A percentile compares a stretch with the other conserved stretches of the same genome.
Conservation (phyloP, 2,888 invertebrate species). For the Mongoloraphidia duomilia region DNA sequence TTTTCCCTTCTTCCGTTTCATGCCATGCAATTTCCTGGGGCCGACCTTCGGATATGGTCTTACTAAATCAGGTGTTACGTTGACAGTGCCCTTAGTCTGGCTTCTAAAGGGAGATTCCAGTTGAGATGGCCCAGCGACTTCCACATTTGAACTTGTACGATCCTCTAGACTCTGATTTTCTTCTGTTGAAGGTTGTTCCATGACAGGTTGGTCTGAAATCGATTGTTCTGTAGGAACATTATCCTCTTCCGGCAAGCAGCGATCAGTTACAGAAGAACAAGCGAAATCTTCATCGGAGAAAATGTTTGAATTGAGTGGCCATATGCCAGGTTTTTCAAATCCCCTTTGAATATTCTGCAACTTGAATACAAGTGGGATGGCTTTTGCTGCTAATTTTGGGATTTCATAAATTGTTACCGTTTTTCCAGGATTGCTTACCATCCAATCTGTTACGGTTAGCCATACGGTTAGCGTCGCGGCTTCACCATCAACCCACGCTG, state of each 20-base stretch:
- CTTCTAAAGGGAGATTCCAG: no score
- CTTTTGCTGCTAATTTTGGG: constrained; percentile 2
- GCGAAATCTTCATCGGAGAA: neutral
- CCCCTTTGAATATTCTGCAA: constrained; percentile 4
- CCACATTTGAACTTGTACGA: no score
- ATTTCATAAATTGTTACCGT: constrained; percentile 7
- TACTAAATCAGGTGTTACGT: constrained; percentile 12
- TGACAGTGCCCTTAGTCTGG: no score
- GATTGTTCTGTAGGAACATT: no score
- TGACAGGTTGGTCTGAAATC: no score
- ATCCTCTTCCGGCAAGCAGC: neutral
- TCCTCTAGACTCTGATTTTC: no score
- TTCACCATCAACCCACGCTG: no score
- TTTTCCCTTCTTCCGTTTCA: constrained; percentile 12
- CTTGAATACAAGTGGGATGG: constrained; percentile 3
- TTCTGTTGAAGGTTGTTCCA: no score
- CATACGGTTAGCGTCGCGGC: no score
- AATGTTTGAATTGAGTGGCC: constrained; percentile 6
- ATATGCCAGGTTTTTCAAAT: constrained; percentile 7
- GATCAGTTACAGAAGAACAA: neutral
- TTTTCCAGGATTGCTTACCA: no score
- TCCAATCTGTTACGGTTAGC: no score
- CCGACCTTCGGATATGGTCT: constrained; percentile 15
- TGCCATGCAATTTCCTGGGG: constrained; percentile 11
- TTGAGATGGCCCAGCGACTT: no score